These are phyloP conservation scores for Cryptomyrus ogoouensis DNA, from an alignment of 2,113 vertebrate species.

Conservation along the genomic window DNA sequence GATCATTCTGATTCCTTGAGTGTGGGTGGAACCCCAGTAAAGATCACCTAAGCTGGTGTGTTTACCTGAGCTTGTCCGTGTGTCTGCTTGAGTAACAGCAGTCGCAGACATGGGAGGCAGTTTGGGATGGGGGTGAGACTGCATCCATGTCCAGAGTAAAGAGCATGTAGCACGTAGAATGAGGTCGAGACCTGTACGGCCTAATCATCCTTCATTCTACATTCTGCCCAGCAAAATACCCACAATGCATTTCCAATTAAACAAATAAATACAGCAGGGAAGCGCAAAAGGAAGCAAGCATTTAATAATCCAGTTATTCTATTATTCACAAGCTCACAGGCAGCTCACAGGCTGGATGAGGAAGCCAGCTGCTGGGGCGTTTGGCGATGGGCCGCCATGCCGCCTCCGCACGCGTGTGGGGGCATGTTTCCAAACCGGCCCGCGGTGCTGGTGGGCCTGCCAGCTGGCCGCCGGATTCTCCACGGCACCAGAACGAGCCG, in stretches of 20 bases:
- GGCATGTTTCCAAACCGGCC: not conserved
- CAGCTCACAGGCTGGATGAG: not conserved
- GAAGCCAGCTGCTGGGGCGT: not conserved
- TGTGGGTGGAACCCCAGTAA: not conserved
- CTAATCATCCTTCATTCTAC: not conserved
- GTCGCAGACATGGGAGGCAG: not conserved
- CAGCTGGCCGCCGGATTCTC: not conserved
- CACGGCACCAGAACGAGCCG: not conserved
- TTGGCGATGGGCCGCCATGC: not conserved
- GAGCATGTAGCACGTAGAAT: not conserved
- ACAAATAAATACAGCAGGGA: not conserved
- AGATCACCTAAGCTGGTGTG: not conserved
- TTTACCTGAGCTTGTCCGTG: not conserved
- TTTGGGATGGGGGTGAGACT: not conserved
- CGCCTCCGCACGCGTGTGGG: not conserved
- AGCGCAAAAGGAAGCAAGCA: not conserved
- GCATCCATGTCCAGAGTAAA: not conserved
- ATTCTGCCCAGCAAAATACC: not conserved
- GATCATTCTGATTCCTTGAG: not conserved
- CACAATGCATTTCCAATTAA: not conserved
- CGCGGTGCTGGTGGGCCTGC: not conserved
- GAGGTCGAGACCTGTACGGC: not conserved
- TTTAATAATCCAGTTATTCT: conserved; percentile 1
- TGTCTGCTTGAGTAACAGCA: not conserved
- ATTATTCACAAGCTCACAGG: not conserved